A percentile compares a stretch with the other conserved stretches of the same genome.
Conservation (phyloP, 1,140 invertebrate genomes). For the Diorhabda carinulata region DNA sequence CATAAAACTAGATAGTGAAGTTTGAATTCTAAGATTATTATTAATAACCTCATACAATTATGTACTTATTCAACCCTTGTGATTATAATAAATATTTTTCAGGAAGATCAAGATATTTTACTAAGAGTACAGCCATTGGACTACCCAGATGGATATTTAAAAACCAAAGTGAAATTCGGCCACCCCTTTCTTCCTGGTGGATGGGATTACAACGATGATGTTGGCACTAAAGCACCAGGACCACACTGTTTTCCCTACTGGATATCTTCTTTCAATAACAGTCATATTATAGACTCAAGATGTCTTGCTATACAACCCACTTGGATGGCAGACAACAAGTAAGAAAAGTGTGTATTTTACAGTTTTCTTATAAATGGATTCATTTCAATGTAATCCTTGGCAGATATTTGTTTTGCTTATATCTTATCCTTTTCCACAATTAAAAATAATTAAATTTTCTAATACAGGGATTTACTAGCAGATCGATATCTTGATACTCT, state of each 20-base stretch:
- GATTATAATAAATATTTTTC: conserved; percentile 12
- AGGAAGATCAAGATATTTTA: conserved; percentile 28
- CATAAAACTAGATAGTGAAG: no score
- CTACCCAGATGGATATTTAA: conserved; percentile 37
- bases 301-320: conserved; percentile 62
- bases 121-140: conserved; percentile 25
- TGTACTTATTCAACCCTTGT: background rate
- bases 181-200: conserved; percentile 39
- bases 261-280: conserved; percentile 54
- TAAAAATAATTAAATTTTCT: no score
- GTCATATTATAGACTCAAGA: conserved; percentile 50
- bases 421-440: no score
- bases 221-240: conserved; percentile 24
- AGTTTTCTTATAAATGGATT: no score
- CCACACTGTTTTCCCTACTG: conserved; percentile 52
- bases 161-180: conserved; percentile 37
- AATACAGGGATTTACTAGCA: background rate
- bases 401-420: no score
- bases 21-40: no score
- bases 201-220: conserved; percentile 38
- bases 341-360: conserved; percentile 16
- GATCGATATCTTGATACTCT: conserved; percentile 49
- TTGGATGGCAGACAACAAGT: conserved; percentile 67
- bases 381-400: no score
- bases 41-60: no score